Evolutionary conservation across 2,797 vertebrate species (phyloP).

Genomic region (Harpagifer antarcticus): DNA sequence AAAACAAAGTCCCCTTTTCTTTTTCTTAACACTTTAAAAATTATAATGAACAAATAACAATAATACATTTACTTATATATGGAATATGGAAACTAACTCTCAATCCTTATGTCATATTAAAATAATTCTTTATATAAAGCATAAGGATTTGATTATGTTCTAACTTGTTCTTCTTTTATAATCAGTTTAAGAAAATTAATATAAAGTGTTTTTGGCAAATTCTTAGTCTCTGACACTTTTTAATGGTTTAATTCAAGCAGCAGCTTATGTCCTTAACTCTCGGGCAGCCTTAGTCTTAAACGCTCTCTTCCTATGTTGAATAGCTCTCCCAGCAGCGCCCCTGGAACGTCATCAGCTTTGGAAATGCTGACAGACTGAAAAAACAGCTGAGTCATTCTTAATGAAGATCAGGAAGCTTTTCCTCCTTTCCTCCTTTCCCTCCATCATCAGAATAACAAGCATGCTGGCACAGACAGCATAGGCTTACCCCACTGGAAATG

Average conservation of each 20-base stretch:
- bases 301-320: conserved; percentile 59
- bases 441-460: conserved; percentile 82
- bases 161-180: conserved; percentile 9
- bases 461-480: conserved; percentile 73
- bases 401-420: conserved; percentile 83
- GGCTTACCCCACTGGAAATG: conserved; percentile 72
- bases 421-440: conserved; percentile 63
- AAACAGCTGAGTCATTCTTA: conserved; percentile 82
- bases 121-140: conserved; percentile 12
- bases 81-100: no score
- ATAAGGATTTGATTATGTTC: conserved; percentile 16
- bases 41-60: no score
- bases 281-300: conserved; percentile 64
- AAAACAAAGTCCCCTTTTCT: background rate
- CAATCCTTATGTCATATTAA: background rate
- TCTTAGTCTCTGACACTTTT: conserved; percentile 16
- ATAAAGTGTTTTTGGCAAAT: conserved; percentile 35
- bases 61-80: no score
- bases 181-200: conserved; percentile 37
- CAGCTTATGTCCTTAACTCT: conserved; percentile 67
- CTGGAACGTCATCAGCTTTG: conserved; percentile 75
- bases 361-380: conserved; percentile 80
- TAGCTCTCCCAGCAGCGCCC: conserved; percentile 64
- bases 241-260: conserved; percentile 58
- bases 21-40: no score